Percentiles rank a stretch among this genome's conserved stretches.
Conservation (phyloP, 30 jellyfish, hydroid and myxozoan species). For the Pseudorhiza aurosa region DNA sequence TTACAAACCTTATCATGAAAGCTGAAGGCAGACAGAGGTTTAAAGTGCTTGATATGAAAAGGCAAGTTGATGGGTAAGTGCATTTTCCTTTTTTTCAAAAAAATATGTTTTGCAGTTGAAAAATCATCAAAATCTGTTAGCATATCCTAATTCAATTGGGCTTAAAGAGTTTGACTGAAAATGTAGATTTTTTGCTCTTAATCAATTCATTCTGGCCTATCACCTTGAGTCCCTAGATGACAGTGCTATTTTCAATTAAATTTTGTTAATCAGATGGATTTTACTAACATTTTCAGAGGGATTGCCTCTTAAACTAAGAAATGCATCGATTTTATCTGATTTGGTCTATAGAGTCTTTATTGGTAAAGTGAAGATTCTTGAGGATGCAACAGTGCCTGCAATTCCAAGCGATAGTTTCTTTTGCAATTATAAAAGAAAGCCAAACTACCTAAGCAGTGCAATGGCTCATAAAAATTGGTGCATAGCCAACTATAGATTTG, state of each 20-base stretch:
- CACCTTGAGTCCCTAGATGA: too few relatives aligned
- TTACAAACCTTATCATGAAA: constrained; percentile 51
- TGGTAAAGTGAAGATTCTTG: constrained; percentile 88
- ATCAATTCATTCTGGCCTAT: too few relatives aligned
- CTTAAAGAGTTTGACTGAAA: too few relatives aligned
- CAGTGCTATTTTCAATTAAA: too few relatives aligned
- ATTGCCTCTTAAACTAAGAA: too few relatives aligned
- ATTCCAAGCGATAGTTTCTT: constrained; percentile 54
- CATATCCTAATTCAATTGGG: too few relatives aligned
- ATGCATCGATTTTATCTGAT: too few relatives aligned
- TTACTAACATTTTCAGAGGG: too few relatives aligned
- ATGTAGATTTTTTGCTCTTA: too few relatives aligned
- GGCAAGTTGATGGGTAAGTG: constrained; percentile 91
- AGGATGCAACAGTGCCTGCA: constrained; percentile 59
- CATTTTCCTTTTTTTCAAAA: background rate
- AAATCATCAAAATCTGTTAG: too few relatives aligned
- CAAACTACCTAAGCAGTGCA: constrained; percentile 32
- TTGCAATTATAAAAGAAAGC: constrained; percentile 42
- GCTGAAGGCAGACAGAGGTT: constrained; percentile 97
- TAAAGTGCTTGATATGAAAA: constrained; percentile 45
- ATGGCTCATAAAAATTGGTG: constrained; percentile 17
- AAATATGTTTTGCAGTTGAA: background rate
- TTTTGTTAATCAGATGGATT: too few relatives aligned
- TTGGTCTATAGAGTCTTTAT: constrained; percentile 64
- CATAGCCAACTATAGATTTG: constrained; percentile 21